Percentiles rank a stretch among this genome's conserved stretches.
Conservation (phyloP, 2,113 vertebrate species). For the Empidonax alnorum region DNA sequence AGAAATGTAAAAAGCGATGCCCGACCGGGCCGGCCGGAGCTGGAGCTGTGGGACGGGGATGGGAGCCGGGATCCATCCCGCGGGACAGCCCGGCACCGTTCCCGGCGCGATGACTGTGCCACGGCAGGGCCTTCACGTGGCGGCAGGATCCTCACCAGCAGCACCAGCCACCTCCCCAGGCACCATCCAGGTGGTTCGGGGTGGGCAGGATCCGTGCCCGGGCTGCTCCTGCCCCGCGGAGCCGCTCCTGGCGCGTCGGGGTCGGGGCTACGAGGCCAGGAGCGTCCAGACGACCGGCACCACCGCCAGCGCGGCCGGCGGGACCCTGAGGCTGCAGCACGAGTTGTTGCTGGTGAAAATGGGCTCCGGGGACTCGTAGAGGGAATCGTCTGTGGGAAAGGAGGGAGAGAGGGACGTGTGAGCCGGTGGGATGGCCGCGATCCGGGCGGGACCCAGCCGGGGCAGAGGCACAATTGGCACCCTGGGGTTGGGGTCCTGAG, state of each 20-base stretch:
- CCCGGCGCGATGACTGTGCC: background rate
- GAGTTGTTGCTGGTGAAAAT: slow-evolving; percentile 95
- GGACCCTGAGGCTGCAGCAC: slow-evolving; percentile 77
- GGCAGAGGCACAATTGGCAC: background rate
- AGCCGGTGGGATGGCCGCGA: accelerated
- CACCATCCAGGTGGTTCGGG: background rate
- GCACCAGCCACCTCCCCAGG: background rate
- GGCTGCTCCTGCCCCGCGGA: background rate
- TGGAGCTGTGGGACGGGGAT: background rate
- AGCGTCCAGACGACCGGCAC: slow-evolving; percentile 76
- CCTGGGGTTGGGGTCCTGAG: accelerated
- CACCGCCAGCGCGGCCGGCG: slow-evolving; percentile 67
- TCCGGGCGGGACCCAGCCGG: accelerated
- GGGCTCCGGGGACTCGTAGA: slow-evolving; percentile 93
- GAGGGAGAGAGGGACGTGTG: background rate
- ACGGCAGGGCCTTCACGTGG: background rate
- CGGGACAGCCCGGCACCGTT: background rate
- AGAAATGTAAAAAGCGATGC: slow-evolving; percentile 64
- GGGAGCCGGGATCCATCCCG: background rate
- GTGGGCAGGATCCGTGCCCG: background rate
- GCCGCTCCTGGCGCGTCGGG: background rate
- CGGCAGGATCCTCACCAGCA: background rate
- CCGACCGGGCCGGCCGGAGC: background rate
- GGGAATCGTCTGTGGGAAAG: slow-evolving; percentile 83
- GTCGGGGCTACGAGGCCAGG: slow-evolving; percentile 73